A percentile compares a stretch with the other conserved stretches of the same genome.
These are phyloP conservation scores for Oppia nitens DNA, from an alignment of 1,140 invertebrate species.

Conservation along the genomic window DNA sequence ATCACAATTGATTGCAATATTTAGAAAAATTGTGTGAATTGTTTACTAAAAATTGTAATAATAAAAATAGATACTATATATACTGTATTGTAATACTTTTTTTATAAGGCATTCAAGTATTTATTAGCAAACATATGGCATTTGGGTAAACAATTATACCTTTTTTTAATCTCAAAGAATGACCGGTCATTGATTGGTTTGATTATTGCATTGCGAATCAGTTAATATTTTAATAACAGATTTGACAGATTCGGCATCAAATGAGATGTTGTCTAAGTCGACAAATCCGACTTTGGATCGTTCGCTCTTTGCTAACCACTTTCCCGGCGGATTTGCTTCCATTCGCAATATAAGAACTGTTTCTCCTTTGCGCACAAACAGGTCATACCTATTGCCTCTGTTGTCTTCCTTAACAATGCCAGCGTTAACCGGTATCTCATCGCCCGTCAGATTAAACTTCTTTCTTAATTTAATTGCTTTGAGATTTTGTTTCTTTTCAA, in stretches of 20 bases:
- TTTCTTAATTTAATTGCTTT: slow-evolving; percentile 9
- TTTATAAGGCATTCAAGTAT: not conserved
- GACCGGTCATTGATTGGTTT: too few relatives aligned
- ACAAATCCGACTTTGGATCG: slow-evolving; percentile 22
- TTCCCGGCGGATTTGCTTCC: slow-evolving; percentile 21
- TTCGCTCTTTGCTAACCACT: slow-evolving; percentile 23
- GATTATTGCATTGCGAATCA: too few relatives aligned
- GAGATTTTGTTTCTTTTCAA: slow-evolving; percentile 1
- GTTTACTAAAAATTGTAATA: too few relatives aligned
- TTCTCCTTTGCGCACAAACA: slow-evolving; percentile 19
- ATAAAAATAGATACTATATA: too few relatives aligned
- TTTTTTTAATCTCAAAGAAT: not conserved
- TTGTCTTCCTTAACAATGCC: slow-evolving; percentile 20
- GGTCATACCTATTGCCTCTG: slow-evolving; percentile 10
- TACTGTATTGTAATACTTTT: too few relatives aligned
- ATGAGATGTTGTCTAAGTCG: slow-evolving; percentile 20
- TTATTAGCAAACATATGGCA: not conserved
- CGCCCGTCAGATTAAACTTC: slow-evolving; percentile 19
- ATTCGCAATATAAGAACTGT: slow-evolving; percentile 21
- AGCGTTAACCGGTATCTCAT: slow-evolving; percentile 20
- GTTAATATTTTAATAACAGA: slow-evolving; percentile 16
- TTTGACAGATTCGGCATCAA: slow-evolving; percentile 22
- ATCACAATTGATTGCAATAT: too few relatives aligned
- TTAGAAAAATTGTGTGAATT: too few relatives aligned
- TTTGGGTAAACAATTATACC: not conserved